These are phyloP conservation scores for Perca schrenkii DNA, from an alignment of 2,113 vertebrate species.

Conservation along the genomic window DNA sequence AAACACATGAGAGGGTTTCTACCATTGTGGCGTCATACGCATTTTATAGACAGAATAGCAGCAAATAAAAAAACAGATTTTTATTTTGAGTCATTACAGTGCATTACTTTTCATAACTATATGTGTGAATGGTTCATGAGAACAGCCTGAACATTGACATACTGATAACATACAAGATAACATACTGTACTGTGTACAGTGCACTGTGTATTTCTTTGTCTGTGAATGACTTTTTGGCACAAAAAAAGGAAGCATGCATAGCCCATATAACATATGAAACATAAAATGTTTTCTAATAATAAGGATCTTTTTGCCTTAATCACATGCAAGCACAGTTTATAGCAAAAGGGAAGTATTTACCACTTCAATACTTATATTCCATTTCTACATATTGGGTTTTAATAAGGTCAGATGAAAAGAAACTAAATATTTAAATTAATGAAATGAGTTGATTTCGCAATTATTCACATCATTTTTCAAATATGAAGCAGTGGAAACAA, in stretches of 20 bases:
- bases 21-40: not conserved
- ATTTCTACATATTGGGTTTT: not conserved
- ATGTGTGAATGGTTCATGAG: no score
- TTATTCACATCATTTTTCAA: not conserved
- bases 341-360: not conserved
- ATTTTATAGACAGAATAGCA: not conserved
- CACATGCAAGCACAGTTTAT: not conserved
- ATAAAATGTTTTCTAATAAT: not conserved
- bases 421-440: not conserved
- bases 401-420: not conserved
- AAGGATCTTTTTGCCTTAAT: not conserved
- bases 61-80: constrained; percentile 1
- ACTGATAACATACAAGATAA: not conserved
- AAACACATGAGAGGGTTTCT: constrained; percentile 47
- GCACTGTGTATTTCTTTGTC: not conserved
- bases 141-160: no score
- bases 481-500: not conserved
- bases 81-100: not conserved
- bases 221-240: not conserved
- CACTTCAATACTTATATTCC: not conserved
- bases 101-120: no score
- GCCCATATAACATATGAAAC: not conserved
- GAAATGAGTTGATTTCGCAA: not conserved
- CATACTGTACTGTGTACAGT: no score
- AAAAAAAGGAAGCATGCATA: not conserved